These are phyloP conservation scores for Callyntrura sp. DNA, from an alignment of 2,888 invertebrate species.

Conservation along the genomic window DNA sequence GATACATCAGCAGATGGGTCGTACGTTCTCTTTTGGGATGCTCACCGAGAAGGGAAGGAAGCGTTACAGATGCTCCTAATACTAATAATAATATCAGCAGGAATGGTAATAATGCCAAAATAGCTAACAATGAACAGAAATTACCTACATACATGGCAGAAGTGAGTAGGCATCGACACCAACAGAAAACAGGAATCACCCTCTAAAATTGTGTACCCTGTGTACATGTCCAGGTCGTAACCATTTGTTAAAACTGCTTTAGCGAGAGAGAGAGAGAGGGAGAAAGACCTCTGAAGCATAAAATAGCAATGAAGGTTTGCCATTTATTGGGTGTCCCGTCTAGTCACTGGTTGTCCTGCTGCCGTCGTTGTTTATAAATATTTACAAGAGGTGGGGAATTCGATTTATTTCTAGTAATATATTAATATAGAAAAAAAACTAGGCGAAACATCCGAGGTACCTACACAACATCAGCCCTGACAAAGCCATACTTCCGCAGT, in stretches of 20 bases:
- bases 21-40: conserved; percentile 37
- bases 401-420: neutral
- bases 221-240: conserved; percentile 44
- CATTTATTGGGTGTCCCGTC: conserved; percentile 55
- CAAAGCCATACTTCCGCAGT: too few species aligned
- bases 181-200: neutral
- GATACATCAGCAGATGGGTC: conserved; percentile 64
- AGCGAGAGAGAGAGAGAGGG: conserved; percentile 60
- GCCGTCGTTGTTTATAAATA: neutral
- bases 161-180: too few species aligned
- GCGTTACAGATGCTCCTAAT: conserved; percentile 74
- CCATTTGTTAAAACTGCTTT: conserved; percentile 76
- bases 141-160: neutral
- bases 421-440: neutral
- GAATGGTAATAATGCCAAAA: conserved; percentile 38
- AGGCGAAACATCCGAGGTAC: neutral
- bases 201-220: too few species aligned
- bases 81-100: conserved; percentile 55
- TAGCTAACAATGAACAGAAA: conserved; percentile 30
- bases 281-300: neutral
- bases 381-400: neutral
- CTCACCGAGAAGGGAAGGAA: conserved; percentile 42
- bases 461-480: neutral
- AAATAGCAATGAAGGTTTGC: conserved; percentile 44
- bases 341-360: neutral